A percentile compares a stretch with the other conserved stretches of the same genome.
These are phyloP conservation scores for Scarus forsteni DNA, from an alignment of 2,797 vertebrate species.

Conservation along the genomic window DNA sequence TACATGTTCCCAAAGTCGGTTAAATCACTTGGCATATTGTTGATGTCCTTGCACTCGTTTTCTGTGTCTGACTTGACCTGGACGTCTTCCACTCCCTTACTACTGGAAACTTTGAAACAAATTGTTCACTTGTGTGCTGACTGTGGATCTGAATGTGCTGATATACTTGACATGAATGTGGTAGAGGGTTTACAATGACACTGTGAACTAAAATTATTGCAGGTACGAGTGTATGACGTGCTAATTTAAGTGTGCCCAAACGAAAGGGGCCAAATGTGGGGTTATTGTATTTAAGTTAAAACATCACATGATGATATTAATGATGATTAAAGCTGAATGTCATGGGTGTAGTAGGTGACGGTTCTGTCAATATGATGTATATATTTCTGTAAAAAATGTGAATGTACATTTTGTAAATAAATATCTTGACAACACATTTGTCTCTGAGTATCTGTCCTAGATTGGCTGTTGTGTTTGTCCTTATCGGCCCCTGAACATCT, in stretches of 20 bases:
- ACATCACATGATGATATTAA: constrained; percentile 24
- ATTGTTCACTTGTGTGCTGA: constrained; percentile 33
- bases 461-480: constrained; percentile 26
- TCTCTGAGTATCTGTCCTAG: constrained; percentile 38
- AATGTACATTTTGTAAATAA: constrained; percentile 82
- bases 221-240: constrained; percentile 72
- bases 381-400: constrained; percentile 53
- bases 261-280: constrained; percentile 21
- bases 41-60: constrained; percentile 45
- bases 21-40: constrained; percentile 9
- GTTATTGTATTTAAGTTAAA: constrained; percentile 67
- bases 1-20: constrained; percentile 12
- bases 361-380: constrained; percentile 60
- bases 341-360: constrained; percentile 30
- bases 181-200: constrained; percentile 72
- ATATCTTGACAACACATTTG: constrained; percentile 38
- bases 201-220: constrained; percentile 78
- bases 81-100: constrained; percentile 23
- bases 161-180: constrained; percentile 76
- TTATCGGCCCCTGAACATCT: constrained; percentile 38
- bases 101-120: constrained; percentile 15
- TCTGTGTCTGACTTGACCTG: constrained; percentile 51
- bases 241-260: constrained; percentile 62
- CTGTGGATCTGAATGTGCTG: constrained; percentile 68
- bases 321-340: constrained; percentile 38